These are phyloP conservation scores for Rhea americana DNA, from an alignment of 2,113 vertebrate species.

Conservation along the genomic window DNA sequence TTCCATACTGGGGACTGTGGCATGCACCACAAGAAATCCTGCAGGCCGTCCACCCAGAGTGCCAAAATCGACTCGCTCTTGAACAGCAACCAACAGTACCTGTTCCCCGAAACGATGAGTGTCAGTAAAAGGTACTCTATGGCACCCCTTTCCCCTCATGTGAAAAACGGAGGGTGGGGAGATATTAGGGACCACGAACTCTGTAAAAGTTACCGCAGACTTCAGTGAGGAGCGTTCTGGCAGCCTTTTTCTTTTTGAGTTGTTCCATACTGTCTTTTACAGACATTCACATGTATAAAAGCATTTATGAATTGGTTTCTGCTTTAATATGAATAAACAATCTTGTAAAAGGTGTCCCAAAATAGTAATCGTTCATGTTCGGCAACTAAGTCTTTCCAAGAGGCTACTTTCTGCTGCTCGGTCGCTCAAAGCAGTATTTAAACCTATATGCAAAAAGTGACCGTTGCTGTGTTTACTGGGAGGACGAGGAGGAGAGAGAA, in stretches of 20 bases:
- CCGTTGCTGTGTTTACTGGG: neutral
- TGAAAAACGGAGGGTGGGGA: constrained; percentile 98
- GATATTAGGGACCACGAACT: constrained; percentile 99
- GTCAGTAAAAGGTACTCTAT: constrained; percentile 87
- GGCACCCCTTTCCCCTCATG: constrained; percentile 89
- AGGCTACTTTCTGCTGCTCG: constrained; percentile 2
- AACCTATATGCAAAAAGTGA: neutral
- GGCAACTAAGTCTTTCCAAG: neutral
- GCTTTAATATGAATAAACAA: constrained; percentile 75
- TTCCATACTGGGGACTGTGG: constrained; percentile 97
- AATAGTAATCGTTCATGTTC: constrained; percentile 64
- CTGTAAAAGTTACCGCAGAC: constrained; percentile 95
- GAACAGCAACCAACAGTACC: constrained; percentile 85
- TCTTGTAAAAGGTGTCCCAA: constrained; percentile 70
- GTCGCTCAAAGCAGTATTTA: neutral
- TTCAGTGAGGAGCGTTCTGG: constrained; percentile 84
- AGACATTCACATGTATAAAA: constrained; percentile 56
- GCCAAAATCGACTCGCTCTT: constrained; percentile 92
- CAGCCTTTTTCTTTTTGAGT: constrained; percentile 61
- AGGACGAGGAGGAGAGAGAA: constrained; percentile 18
- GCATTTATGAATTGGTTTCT: constrained; percentile 76
- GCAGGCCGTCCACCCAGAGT: constrained; percentile 90
- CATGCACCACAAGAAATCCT: constrained; percentile 96
- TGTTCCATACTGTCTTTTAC: constrained; percentile 45
- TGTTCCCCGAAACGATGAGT: constrained; percentile 89